Conservation (phyloP, 1,140 invertebrate species). For the Geopemphigus sp. region DNA sequence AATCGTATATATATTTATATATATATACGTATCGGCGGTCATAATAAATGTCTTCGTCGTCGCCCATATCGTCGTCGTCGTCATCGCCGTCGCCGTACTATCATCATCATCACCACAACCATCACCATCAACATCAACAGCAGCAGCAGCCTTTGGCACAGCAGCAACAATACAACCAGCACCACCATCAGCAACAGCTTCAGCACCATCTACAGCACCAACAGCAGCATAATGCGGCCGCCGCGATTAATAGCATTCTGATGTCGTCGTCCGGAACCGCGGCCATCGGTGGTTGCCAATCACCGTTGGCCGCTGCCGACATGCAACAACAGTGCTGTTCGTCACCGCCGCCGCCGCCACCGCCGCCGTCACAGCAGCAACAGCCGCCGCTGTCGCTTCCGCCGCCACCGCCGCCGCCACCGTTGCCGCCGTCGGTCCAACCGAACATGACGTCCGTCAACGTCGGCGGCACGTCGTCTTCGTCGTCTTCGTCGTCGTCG, state of each 20-base stretch:
- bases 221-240: neutral
- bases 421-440: too few relatives aligned
- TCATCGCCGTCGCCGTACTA: conserved; percentile 23
- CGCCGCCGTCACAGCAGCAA: too few relatives aligned
- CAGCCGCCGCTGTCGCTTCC: too few relatives aligned
- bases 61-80: conserved; percentile 36
- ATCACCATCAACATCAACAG: neutral
- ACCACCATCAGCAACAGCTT: neutral
- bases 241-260: conserved; percentile 4
- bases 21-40: neutral
- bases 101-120: conserved; percentile 1
- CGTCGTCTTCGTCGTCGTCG: too few relatives aligned
- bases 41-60: conserved; percentile 34
- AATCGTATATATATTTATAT: too few relatives aligned
- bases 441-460: too few relatives aligned
- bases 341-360: neutral
- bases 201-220: conserved; percentile 16
- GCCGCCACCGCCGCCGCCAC: neutral
- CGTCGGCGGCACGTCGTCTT: too few relatives aligned
- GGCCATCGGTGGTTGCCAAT: neutral
- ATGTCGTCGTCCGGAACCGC: neutral
- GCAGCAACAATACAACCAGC: neutral
- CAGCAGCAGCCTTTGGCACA: neutral
- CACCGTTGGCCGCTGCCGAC: neutral
- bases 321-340: neutral